Evolutionary conservation across 2,888 invertebrate species (phyloP).

Genomic region (Apoda limacodes): DNA sequence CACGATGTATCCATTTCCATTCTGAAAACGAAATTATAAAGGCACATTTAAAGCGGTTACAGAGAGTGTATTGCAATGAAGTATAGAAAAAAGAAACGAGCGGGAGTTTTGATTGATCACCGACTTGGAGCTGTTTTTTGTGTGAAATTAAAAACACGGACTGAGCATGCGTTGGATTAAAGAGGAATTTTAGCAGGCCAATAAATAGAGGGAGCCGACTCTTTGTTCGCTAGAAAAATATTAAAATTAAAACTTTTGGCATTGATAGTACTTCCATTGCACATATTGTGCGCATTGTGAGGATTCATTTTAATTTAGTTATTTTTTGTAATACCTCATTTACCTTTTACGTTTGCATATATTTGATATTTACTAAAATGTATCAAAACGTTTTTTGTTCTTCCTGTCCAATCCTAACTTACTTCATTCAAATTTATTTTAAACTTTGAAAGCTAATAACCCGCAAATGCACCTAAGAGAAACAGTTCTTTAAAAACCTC

Average conservation of each 20-base stretch:
- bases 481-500: too few relatives aligned
- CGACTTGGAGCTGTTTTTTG: constrained; percentile 58
- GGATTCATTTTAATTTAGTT: too few relatives aligned
- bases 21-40: constrained; percentile 59
- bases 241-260: constrained; percentile 47
- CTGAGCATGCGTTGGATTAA: constrained; percentile 62
- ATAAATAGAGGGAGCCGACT: constrained; percentile 39
- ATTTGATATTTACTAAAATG: too few relatives aligned
- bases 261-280: too few relatives aligned
- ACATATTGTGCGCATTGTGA: too few relatives aligned
- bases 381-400: too few relatives aligned
- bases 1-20: constrained; percentile 56
- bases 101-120: constrained; percentile 67
- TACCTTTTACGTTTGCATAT: too few relatives aligned
- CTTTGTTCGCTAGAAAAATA: constrained; percentile 47
- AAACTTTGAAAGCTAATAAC: too few relatives aligned
- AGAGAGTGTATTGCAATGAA: constrained; percentile 57
- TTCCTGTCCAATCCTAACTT: too few relatives aligned
- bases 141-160: constrained; percentile 66
- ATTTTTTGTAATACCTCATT: too few relatives aligned
- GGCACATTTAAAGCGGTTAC: constrained; percentile 57
- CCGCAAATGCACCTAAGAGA: too few relatives aligned
- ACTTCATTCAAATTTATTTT: too few relatives aligned
- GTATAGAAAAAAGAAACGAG: constrained; percentile 53
- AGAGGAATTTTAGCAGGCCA: constrained; percentile 55